Evolutionary conservation across 2,888 invertebrate species (phyloP).

Genomic region (Automeris io): DNA sequence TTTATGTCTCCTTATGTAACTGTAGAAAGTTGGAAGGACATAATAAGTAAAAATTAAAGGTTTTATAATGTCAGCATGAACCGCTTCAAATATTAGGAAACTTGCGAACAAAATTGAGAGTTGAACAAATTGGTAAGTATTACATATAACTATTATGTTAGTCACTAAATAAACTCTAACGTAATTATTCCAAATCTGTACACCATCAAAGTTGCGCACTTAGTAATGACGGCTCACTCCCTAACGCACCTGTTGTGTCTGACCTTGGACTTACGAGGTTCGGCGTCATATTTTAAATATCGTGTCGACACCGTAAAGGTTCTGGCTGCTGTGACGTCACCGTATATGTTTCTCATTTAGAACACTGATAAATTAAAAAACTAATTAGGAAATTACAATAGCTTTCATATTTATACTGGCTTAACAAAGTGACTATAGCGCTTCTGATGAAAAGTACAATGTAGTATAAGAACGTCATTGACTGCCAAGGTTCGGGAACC

Average conservation of each 20-base stretch:
- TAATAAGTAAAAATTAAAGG: background rate
- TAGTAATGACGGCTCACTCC: background rate
- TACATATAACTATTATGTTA: too few relatives aligned
- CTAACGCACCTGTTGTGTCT: slow-evolving; percentile 1
- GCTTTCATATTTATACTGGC: too few relatives aligned
- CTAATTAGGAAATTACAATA: too few relatives aligned
- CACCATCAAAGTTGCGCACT: background rate
- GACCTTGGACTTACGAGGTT: slow-evolving; percentile 1
- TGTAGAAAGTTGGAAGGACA: slow-evolving; percentile 1
- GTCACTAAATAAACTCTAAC: background rate
- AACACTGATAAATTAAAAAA: too few relatives aligned
- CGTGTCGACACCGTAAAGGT: slow-evolving; percentile 1
- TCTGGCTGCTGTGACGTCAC: background rate
- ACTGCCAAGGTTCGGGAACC: too few relatives aligned
- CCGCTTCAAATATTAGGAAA: too few relatives aligned
- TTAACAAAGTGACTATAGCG: too few relatives aligned
- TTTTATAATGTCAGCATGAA: background rate
- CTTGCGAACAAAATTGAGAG: too few relatives aligned
- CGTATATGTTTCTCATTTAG: background rate
- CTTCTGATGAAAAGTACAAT: too few relatives aligned
- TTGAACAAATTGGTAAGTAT: too few relatives aligned
- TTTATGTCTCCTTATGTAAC: background rate
- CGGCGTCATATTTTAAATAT: background rate
- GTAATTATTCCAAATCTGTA: background rate
- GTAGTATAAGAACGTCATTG: too few relatives aligned